These are phyloP conservation scores for Perca fluviatilis DNA, from an alignment of 2,113 vertebrate species.

Conservation along the genomic window DNA sequence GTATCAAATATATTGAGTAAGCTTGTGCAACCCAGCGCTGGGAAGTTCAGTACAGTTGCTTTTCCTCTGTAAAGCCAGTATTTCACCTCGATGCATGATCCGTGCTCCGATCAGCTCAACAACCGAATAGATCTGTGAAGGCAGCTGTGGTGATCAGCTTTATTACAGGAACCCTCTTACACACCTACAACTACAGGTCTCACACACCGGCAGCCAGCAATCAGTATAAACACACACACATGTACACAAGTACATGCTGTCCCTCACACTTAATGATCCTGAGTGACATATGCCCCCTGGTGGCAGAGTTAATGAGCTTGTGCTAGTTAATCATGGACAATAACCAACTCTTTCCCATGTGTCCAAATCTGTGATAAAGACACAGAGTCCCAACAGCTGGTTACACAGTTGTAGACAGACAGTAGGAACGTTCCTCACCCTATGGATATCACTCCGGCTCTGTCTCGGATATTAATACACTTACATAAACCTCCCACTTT, in stretches of 20 bases:
- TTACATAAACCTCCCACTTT: not conserved
- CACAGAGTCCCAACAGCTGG: conserved; percentile 31
- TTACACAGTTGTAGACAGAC: conserved; percentile 20
- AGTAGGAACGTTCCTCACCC: conserved; percentile 3
- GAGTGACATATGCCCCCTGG: conserved; percentile 77
- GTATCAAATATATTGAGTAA: not conserved
- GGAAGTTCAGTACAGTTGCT: not conserved
- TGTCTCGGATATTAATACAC: not conserved
- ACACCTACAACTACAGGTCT: not conserved
- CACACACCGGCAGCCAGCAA: not conserved
- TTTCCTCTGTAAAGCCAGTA: not conserved
- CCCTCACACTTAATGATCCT: conserved; percentile 58
- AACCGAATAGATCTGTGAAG: not conserved
- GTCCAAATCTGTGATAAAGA: conserved; percentile 55
- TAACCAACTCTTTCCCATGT: conserved; percentile 42
- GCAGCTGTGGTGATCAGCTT: not conserved
- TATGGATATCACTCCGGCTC: not conserved
- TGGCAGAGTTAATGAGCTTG: conserved; percentile 71
- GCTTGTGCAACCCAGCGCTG: not conserved
- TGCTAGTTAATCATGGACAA: conserved; percentile 46
- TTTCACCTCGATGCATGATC: not conserved
- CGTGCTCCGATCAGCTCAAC: not conserved
- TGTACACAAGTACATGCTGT: not conserved
- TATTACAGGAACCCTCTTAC: not conserved
- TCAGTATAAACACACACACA: not conserved